Conservation (phyloP, 2,797 vertebrate genomes). For the Enteromius unitaeniatus region DNA sequence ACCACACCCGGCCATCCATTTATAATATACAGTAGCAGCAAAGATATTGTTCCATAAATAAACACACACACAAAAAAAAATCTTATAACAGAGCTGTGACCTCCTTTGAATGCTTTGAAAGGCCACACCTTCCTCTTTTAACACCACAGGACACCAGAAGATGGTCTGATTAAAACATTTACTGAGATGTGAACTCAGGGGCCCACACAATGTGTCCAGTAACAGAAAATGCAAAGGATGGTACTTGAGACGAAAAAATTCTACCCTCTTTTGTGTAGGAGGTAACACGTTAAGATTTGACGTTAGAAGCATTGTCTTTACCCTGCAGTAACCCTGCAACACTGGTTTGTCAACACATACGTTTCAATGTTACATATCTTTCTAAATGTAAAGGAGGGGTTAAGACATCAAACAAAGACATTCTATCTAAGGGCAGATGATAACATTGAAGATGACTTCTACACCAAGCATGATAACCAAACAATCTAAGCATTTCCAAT, state of each 20-base stretch:
- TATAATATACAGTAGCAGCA: background rate
- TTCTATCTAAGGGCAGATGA: slow-evolving; percentile 13
- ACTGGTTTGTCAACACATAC: slow-evolving; percentile 69
- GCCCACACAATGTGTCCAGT: background rate
- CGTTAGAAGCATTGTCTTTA: slow-evolving; percentile 11
- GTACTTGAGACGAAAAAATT: background rate
- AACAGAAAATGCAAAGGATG: background rate
- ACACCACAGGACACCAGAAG: slow-evolving; percentile 4
- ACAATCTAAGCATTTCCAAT: background rate
- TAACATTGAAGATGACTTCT: background rate
- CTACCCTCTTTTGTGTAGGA: background rate
- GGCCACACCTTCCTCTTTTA: slow-evolving; percentile 27
- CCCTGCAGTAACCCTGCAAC: slow-evolving; percentile 29
- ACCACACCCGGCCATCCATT: background rate
- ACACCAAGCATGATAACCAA: background rate
- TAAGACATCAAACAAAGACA: slow-evolving; percentile 3
- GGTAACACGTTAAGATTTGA: background rate
- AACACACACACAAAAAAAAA: background rate
- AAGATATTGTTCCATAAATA: slow-evolving; percentile 13
- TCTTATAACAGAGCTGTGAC: slow-evolving; percentile 6
- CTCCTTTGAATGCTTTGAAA: background rate
- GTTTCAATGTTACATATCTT: background rate
- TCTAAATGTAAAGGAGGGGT: background rate
- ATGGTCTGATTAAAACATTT: slow-evolving; percentile 6
- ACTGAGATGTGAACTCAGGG: background rate